Evolutionary conservation across 1,140 invertebrate species (phyloP).

Genomic region (Drosophila setifemur): DNA sequence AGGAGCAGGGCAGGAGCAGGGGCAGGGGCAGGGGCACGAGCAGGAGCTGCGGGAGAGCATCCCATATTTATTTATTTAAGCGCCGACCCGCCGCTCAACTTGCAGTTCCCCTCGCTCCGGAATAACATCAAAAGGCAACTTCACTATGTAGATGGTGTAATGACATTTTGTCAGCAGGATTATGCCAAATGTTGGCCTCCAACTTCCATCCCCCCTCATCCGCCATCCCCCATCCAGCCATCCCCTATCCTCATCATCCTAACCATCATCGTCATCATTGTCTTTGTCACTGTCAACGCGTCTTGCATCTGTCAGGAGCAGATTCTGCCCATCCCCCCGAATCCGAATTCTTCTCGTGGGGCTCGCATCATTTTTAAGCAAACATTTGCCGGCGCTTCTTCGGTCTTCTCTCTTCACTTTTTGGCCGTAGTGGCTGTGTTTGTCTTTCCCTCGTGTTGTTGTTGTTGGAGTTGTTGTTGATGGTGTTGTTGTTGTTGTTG

Average conservation of each 20-base stretch:
- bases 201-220: background rate
- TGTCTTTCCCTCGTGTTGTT: constrained; percentile 12
- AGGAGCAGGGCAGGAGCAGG: too few relatives aligned
- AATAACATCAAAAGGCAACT: constrained; percentile 64
- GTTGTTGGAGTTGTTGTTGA: constrained; percentile 13
- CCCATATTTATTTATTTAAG: constrained; percentile 31
- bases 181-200: constrained; percentile 57
- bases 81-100: background rate
- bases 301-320: constrained; percentile 70
- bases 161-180: constrained; percentile 74
- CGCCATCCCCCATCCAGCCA: background rate
- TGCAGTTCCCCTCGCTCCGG: background rate
- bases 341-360: constrained; percentile 7
- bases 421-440: constrained; percentile 25
- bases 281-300: constrained; percentile 74
- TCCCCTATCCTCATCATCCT: constrained; percentile 10
- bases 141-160: constrained; percentile 65
- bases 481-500: background rate
- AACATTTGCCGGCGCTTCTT: constrained; percentile 56
- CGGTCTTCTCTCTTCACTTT: constrained; percentile 10
- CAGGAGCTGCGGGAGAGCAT: too few relatives aligned
- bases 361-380: constrained; percentile 73
- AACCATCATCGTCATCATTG: constrained; percentile 58
- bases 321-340: constrained; percentile 6
- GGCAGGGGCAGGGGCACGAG: too few relatives aligned